These are phyloP conservation scores for Cetonia aurata DNA, from an alignment of 2,888 invertebrate genomes.

Conservation along the genomic window DNA sequence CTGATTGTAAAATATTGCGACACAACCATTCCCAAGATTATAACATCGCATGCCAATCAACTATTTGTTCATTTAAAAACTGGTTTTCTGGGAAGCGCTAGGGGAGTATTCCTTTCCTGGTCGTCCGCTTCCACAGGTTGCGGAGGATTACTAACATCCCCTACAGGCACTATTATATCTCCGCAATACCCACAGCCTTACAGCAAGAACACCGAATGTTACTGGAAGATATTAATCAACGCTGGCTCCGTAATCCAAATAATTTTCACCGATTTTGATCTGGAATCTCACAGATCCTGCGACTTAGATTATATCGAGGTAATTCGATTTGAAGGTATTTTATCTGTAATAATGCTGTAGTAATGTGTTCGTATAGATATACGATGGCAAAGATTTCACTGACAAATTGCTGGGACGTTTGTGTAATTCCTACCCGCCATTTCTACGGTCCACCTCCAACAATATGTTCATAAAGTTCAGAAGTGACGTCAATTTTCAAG, in stretches of 20 bases:
- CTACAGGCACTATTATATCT: conserved; percentile 82
- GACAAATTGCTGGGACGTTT: conserved; percentile 72
- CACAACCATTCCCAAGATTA: conserved; percentile 70
- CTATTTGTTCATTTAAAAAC: conserved; percentile 82
- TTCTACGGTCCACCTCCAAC: conserved; percentile 74
- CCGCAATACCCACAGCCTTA: conserved; percentile 89
- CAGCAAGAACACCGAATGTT: conserved; percentile 78
- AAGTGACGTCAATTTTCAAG: conserved; percentile 74
- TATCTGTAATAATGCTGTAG: conserved; percentile 7
- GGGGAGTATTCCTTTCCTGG: conserved; percentile 84
- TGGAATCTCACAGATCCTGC: conserved; percentile 75
- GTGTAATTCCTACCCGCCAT: conserved; percentile 69
- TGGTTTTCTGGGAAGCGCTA: conserved; percentile 73
- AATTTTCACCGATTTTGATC: conserved; percentile 77
- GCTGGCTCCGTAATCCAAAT: conserved; percentile 79
- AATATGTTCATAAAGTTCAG: conserved; percentile 78
- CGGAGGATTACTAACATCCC: conserved; percentile 80
- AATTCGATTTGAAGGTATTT: too few species aligned
- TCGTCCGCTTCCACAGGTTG: conserved; percentile 79
- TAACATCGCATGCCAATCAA: conserved; percentile 83
- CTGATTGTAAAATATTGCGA: conserved; percentile 87
- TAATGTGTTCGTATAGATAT: conserved; percentile 69
- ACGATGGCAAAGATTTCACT: conserved; percentile 74
- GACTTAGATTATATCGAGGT: conserved; percentile 78
- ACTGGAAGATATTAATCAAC: conserved; percentile 82